Conservation (phyloP, 2,888 invertebrate genomes). For the Nephrocerus scutellatus region DNA sequence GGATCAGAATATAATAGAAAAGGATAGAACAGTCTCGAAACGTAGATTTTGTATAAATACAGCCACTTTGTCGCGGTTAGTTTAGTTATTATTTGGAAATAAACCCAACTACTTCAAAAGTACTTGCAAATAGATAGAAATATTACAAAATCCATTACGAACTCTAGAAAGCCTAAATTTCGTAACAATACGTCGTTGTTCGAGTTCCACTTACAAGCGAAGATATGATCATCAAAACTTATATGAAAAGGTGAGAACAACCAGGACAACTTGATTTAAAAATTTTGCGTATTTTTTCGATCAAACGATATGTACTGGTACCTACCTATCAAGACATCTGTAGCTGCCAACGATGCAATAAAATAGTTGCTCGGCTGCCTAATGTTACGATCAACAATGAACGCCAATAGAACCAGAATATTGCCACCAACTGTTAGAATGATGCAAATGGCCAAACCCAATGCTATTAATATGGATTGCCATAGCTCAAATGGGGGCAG, state of each 20-base stretch:
- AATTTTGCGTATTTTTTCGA: neutral
- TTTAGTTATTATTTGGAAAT: no score
- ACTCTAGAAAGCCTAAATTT: no score
- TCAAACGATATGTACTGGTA: no score
- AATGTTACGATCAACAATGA: constrained; percentile 87
- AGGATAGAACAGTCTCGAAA: neutral
- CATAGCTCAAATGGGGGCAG: constrained; percentile 82
- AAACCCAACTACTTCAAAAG: no score
- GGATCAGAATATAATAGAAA: no score
- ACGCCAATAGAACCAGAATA: constrained; percentile 88
- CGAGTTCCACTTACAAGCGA: no score
- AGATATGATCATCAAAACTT: neutral
- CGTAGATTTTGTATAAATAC: no score
- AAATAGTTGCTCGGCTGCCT: constrained; percentile 99
- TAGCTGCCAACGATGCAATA: constrained; percentile 95
- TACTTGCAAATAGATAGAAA: no score
- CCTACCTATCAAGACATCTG: constrained; percentile 87
- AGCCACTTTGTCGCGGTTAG: no score
- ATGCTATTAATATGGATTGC: constrained; percentile 83
- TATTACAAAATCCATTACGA: no score
- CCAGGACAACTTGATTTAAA: neutral
- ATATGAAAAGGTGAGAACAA: neutral
- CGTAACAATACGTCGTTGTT: no score
- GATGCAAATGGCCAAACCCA: constrained; percentile 80
- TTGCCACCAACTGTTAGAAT: constrained; percentile 92